These are phyloP conservation scores for Lonchura striata DNA, from an alignment of 2,113 vertebrate genomes.

Conservation along the genomic window DNA sequence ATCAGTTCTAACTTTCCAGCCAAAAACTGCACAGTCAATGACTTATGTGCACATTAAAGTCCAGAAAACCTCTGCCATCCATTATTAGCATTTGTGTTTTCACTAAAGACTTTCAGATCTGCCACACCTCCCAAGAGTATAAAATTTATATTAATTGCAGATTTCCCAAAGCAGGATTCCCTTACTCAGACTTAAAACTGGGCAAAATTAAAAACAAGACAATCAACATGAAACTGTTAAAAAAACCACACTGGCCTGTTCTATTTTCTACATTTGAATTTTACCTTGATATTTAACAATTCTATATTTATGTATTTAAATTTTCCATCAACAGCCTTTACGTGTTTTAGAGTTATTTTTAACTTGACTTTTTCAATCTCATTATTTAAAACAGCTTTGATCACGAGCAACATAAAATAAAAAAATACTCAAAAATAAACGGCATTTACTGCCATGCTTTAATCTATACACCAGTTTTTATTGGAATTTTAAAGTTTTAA, in stretches of 20 bases:
- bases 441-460: not conserved
- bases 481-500: not conserved
- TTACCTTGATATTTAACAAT: not conserved
- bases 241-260: not conserved
- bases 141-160: not conserved
- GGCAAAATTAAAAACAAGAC: not conserved
- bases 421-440: not conserved
- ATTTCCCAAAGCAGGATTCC: not conserved
- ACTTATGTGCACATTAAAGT: not conserved
- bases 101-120: not conserved
- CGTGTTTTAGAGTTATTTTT: not conserved
- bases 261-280: not conserved
- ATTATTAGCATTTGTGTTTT: not conserved
- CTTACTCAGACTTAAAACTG: not conserved
- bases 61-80: not conserved
- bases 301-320: not conserved
- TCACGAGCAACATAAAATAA: not conserved
- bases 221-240: not conserved
- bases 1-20: not conserved
- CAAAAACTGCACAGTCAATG: not conserved
- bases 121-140: not conserved
- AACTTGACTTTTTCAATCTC: not conserved
- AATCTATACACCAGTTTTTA: not conserved
- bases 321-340: not conserved
- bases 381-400: not conserved